A percentile compares a stretch with the other conserved stretches of the same genome.
Conservation (phyloP, 2,888 invertebrate species). For the Eucriotettix oculatus region DNA sequence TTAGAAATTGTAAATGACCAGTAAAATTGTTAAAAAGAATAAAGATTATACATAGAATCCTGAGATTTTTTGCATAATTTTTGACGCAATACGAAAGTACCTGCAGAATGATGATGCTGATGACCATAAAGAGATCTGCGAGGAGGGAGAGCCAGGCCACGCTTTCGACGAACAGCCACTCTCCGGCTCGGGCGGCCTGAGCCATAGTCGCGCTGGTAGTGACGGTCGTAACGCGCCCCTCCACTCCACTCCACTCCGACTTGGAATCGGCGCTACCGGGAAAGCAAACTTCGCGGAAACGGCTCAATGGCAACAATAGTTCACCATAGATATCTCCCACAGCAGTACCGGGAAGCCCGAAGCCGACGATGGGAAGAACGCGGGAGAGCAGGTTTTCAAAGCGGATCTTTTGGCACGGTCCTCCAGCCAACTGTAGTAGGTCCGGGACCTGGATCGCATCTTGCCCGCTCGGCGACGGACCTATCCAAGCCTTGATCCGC, state of each 20-base stretch:
- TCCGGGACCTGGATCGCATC: background rate
- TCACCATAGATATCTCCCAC: constrained; percentile 13
- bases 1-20: too few species aligned
- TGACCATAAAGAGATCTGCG: constrained; percentile 6
- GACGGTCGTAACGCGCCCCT: background rate
- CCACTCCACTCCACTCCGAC: too few species aligned
- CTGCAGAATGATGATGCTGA: constrained; percentile 6
- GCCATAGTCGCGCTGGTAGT: background rate
- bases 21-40: too few species aligned
- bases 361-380: constrained; percentile 10
- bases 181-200: background rate
- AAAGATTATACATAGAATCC: too few species aligned
- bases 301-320: constrained; percentile 12
- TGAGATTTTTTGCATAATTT: too few species aligned
- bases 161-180: constrained; percentile 4
- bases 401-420: constrained; percentile 3
- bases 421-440: constrained; percentile 4
- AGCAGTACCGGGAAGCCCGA: constrained; percentile 10
- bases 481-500: too few species aligned
- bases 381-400: constrained; percentile 2
- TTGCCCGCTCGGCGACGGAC: background rate
- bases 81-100: too few species aligned
- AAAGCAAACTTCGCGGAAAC: background rate
- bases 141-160: constrained; percentile 6
- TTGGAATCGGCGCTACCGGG: constrained; percentile 1